Evolutionary conservation across 2,797 vertebrate genomes (phyloP).

Genomic region (Anabas testudineus): DNA sequence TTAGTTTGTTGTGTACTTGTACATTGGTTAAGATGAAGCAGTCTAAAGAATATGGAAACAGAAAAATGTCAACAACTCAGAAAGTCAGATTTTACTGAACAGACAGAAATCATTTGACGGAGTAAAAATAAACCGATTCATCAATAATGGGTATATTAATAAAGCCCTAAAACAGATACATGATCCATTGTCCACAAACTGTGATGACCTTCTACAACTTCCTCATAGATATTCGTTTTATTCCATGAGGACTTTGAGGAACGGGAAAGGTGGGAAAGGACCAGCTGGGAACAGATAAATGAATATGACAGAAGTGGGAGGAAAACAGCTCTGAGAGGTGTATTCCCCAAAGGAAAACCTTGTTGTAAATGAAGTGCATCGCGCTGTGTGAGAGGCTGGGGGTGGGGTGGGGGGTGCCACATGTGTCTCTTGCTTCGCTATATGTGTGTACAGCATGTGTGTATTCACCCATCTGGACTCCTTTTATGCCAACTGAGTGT

Average conservation of each 20-base stretch:
- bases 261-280: neutral
- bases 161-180: neutral
- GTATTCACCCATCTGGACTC: constrained; percentile 59
- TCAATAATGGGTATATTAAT: neutral
- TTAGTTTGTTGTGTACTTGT: no score
- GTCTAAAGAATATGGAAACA: no score
- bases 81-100: no score
- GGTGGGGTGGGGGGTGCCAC: neutral
- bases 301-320: constrained; percentile 66
- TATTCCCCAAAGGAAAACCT: constrained; percentile 49
- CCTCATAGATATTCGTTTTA: constrained; percentile 55
- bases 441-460: constrained; percentile 45
- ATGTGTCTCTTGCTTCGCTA: constrained; percentile 41
- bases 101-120: no score
- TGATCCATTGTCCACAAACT: neutral
- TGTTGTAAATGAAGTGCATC: constrained; percentile 71
- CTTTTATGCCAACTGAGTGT: constrained; percentile 47
- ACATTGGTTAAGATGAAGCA: no score
- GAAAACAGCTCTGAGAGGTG: constrained; percentile 67
- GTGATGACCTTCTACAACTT: neutral
- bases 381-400: constrained; percentile 38
- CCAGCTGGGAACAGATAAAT: constrained; percentile 45
- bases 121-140: neutral
- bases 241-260: constrained; percentile 42
- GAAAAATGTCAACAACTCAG: no score